Percentiles rank a stretch among this genome's conserved stretches.
Evolutionary conservation across 2,797 vertebrate species (phyloP).

Genomic region (Gobionotothen gibberifrons): DNA sequence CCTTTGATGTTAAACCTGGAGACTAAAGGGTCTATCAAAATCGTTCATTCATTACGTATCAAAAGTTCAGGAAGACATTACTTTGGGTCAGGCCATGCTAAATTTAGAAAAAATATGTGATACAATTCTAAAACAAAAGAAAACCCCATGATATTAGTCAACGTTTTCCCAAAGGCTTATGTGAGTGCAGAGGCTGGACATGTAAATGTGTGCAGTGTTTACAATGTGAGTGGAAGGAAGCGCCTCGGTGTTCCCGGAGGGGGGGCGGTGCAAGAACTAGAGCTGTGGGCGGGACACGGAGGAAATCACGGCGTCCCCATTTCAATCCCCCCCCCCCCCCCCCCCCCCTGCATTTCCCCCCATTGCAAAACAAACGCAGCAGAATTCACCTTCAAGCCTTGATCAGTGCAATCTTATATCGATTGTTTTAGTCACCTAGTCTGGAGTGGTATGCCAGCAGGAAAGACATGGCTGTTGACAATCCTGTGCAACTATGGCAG

Average conservation of each 20-base stretch:
- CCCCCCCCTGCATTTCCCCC: background rate
- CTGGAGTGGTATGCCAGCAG: constrained; percentile 20
- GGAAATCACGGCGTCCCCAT: constrained; percentile 53
- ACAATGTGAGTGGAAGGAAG: constrained; percentile 67
- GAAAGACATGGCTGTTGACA: constrained; percentile 24
- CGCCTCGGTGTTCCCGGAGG: constrained; percentile 53
- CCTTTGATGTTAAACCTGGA: constrained; percentile 30
- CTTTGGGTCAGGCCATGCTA: background rate
- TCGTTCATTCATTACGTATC: background rate
- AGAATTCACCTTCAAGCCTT: constrained; percentile 14
- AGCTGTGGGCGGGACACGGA: constrained; percentile 54
- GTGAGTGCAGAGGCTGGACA: constrained; percentile 21
- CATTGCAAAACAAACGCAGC: constrained; percentile 50
- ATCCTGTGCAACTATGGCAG: constrained; percentile 6
- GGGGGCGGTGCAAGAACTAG: constrained; percentile 58
- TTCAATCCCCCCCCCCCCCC: background rate
- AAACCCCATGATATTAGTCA: background rate
- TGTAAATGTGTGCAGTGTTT: constrained; percentile 62
- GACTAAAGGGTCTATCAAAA: background rate
- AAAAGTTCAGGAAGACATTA: background rate
- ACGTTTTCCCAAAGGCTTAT: background rate
- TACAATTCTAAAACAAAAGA: background rate
- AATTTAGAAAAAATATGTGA: background rate
- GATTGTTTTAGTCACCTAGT: background rate
- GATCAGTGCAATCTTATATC: constrained; percentile 33